These are phyloP conservation scores for Mus minutoides DNA, from an alignment of 2,797 vertebrate genomes.

Conservation along the genomic window DNA sequence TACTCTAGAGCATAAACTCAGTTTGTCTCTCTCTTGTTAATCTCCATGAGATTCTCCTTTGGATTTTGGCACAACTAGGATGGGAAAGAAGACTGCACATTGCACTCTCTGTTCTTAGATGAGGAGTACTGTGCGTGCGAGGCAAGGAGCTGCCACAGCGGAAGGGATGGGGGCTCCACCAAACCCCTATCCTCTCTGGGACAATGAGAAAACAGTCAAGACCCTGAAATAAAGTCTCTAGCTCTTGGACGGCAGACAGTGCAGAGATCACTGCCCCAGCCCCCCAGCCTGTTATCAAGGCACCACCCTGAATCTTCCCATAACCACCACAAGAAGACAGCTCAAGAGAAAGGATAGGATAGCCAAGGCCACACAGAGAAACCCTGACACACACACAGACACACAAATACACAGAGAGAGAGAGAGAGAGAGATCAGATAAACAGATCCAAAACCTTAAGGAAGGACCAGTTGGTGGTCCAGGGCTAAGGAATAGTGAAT, in stretches of 20 bases:
- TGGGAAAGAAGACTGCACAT: neutral
- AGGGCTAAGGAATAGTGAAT: neutral
- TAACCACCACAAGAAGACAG: neutral
- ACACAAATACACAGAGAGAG: neutral
- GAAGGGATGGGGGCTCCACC: conserved; percentile 68
- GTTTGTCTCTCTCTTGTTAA: conserved; percentile 30
- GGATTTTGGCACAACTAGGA: neutral
- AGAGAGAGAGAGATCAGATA: neutral
- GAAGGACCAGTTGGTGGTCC: neutral
- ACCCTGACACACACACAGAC: neutral
- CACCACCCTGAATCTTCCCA: neutral
- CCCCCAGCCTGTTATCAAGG: neutral
- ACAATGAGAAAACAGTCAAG: conserved; percentile 30
- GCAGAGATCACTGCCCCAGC: neutral
- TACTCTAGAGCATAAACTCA: conserved; percentile 3
- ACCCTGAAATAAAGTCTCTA: conserved; percentile 39
- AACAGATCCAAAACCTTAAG: neutral
- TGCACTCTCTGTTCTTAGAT: conserved; percentile 26
- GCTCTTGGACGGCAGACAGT: neutral
- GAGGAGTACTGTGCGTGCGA: conserved; percentile 35
- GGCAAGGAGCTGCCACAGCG: conserved; percentile 67
- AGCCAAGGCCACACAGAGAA: neutral
- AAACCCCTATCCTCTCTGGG: conserved; percentile 43
- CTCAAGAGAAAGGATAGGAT: neutral
- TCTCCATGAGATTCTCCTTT: neutral